Conservation (phyloP, 2,797 vertebrate genomes). For the Pangasius sanitwongsei region DNA sequence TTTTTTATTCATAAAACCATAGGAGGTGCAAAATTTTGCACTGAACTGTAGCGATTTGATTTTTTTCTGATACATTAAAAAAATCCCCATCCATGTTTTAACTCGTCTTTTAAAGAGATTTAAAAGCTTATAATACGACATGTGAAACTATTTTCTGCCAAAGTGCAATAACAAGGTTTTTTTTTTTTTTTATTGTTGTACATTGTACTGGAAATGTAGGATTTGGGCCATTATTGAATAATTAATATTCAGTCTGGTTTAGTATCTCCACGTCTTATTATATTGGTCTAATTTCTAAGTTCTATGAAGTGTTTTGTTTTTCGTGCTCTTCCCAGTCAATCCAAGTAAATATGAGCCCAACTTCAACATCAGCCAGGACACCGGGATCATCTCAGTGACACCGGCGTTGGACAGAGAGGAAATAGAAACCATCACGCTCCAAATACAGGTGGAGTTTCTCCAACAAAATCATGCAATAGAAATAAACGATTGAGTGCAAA, state of each 20-base stretch:
- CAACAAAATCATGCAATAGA: neutral
- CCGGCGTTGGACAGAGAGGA: conserved; percentile 73
- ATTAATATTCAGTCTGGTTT: neutral
- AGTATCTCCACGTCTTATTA: neutral
- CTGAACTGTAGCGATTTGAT: neutral
- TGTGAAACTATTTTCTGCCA: neutral
- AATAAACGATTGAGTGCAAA: neutral
- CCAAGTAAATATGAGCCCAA: conserved; percentile 59
- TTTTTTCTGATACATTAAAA: neutral
- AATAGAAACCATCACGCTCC: conserved; percentile 63
- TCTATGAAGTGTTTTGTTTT: conserved; percentile 15
- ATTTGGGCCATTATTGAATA: neutral
- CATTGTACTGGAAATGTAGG: neutral
- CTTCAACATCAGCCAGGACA: conserved; percentile 62
- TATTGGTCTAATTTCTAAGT: neutral
- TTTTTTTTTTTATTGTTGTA: neutral
- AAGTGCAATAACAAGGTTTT: neutral
- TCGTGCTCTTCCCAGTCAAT: conserved; percentile 63
- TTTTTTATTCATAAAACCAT: neutral
- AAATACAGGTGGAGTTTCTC: conserved; percentile 70
- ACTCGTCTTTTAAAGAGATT: neutral
- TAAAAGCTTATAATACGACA: neutral
- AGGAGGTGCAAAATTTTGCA: neutral
- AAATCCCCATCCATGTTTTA: neutral
- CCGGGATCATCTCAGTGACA: conserved; percentile 71